Evolutionary conservation across 1,140 invertebrate genomes (phyloP), one percentile per base, ranked within the genome.

Genomic region (Archivesica marissinica): DNA sequence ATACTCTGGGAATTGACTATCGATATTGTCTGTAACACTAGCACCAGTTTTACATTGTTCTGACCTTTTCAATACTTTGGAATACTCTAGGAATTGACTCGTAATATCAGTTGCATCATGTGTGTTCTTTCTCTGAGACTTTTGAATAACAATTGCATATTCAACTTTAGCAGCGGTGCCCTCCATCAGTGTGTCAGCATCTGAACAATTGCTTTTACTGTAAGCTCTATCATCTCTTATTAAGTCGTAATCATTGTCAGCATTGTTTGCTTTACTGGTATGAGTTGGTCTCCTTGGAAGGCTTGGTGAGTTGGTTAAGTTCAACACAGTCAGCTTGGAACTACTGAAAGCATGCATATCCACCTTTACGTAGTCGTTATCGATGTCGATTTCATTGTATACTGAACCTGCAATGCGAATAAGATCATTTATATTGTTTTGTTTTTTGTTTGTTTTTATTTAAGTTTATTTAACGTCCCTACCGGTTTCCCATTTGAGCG

Each of bases 341-440:
- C 30, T 64, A 33, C 38, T 64, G 30, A 64, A 35, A 64, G 13
- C 59, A 17, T 3, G n/a, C 11, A 17, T 64, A 35, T 64, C 68
- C 0, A 7, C 20, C 41, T 44, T 33, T 0, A 0, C 38, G 33
- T 30, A 6, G 3, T 47, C 23, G 1, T 20, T 0, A 6, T 50
- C 68, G 39, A 20, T 13, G 30, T 30, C 61, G 23, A 72, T 50
- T 72, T 72, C 68, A 50, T 72, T 44, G 68, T 72, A 72, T 33
- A 72, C 35, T 6, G 3, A 33, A 13, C 28, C 39, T 47, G n/a
- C 68, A 72, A n/a, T n/a, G n/a, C n/a, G n/a, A n/a, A n/a, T n/a
- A n/a, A n/a, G n/a, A n/a, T n/a, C n/a, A n/a, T n/a, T n/a, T n/a
- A n/a, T n/a, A n/a, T n/a, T n/a, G n/a, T n/a, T n/a, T n/a, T n/a